Evolutionary conservation across 1,140 invertebrate genomes (phyloP), one percentile per base, ranked within the genome.

Genomic region (Hetaerina americana): DNA sequence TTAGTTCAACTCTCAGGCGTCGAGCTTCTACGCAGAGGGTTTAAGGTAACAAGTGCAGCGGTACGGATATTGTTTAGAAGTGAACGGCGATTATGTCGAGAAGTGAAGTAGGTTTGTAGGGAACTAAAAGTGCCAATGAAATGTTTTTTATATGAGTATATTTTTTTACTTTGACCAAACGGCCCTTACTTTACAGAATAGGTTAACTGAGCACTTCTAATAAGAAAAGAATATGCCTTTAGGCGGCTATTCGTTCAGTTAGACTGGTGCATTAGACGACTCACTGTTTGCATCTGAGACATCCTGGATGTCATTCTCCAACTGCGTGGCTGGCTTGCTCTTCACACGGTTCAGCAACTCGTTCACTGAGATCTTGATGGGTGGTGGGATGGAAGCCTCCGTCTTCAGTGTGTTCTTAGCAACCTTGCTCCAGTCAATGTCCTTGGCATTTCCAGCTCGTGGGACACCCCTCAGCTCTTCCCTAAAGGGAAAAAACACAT

Each of bases 401-500:
- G 83, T 83, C 68, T 86, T 83, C 0, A 81, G 82, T 3, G 85
- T 81, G 0, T 84, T 86, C 24, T 85, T 81, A 73, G 89, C 92
- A 0, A 94, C 86, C 18, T 87, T 84, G 10, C 86, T 83, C 93
- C 93, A 95, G 78, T 95, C 92, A 0, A 95, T 85, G 76, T 95
- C 93, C 79, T 94, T 92, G 0, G 89, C 88, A 77, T 90, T 87
- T 73, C 89, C 88, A 28, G 89, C 90, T 75, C 93, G 85, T 8
- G 91, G 90, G 18, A 92, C 89, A 24, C 94, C 93, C 2, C 89
- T 78, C 0, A 97, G 83, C 80, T 96, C 93, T 80, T 97, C 94
- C 72, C 91, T 89, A 77, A 24, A 77, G 79, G 29, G 71, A 70
- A 66, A 29, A 70, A 57, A n/a, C 22, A 49, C 15, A 57, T 25